phyloP scores from a whole-genome alignment of 92 coral and sea anemone genomes.

The Desmophyllum pertusum region DNA sequence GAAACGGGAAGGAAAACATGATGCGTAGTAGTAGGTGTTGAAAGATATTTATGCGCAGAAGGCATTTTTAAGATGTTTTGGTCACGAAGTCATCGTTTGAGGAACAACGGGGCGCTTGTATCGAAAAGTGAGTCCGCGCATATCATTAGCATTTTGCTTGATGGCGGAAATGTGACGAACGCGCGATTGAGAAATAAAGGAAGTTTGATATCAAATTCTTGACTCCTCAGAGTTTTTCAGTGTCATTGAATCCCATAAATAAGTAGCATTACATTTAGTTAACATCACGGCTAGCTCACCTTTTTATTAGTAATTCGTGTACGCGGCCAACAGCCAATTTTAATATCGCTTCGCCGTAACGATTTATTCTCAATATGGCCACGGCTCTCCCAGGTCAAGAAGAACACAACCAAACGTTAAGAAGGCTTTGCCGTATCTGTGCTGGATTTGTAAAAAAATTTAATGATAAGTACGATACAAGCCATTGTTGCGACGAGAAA shows the following conservation, averaged over 20 bases:
- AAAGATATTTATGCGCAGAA: background rate
- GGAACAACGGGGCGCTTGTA: background rate
- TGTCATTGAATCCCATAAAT: background rate
- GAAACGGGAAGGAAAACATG: background rate
- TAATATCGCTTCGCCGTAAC: background rate
- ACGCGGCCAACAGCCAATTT: background rate
- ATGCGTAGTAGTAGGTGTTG: constrained; percentile 10
- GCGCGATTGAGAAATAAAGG: background rate
- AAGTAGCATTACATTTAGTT: background rate
- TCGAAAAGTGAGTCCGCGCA: background rate
- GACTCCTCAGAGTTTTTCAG: constrained; percentile 9
- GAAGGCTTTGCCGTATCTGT: constrained; percentile 3
- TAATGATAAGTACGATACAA: too few species aligned
- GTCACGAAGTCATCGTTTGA: background rate
- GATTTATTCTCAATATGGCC: background rate
- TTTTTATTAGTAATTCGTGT: background rate
- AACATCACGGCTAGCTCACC: background rate
- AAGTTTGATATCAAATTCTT: background rate
- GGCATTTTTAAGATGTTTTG: constrained; percentile 10
- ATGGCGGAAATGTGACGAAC: background rate
- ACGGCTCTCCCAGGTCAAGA: background rate
- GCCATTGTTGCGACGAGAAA: too few species aligned
- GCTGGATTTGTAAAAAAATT: background rate
- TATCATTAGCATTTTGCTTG: background rate
- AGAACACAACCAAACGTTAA: background rate